These are phyloP conservation scores for Sinohyriopsis cumingii DNA, from an alignment of 2,888 invertebrate genomes.

Conservation along the genomic window DNA sequence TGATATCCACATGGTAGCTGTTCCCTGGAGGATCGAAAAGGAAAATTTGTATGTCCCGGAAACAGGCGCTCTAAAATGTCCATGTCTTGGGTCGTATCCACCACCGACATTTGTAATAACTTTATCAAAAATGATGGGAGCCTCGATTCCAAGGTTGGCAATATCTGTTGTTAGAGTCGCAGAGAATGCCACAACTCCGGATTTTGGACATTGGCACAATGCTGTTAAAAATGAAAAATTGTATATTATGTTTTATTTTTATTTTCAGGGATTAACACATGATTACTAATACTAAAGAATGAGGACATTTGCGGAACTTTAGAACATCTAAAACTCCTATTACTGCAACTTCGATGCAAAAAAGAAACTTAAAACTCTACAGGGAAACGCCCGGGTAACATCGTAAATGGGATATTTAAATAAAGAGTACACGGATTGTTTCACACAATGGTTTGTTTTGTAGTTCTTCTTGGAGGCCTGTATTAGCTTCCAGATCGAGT, in stretches of 20 bases:
- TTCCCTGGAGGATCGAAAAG: slow-evolving; percentile 19
- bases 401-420: too few relatives aligned
- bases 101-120: slow-evolving; percentile 17
- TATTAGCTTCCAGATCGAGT: too few relatives aligned
- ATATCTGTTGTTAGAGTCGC: slow-evolving; percentile 19
- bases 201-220: slow-evolving; percentile 14
- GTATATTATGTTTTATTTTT: too few relatives aligned
- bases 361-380: too few relatives aligned
- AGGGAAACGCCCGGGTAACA: too few relatives aligned
- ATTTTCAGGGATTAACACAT: not conserved
- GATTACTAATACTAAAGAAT: not conserved
- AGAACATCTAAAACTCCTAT: too few relatives aligned
- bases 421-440: too few relatives aligned
- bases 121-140: slow-evolving; percentile 17
- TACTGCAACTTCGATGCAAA: too few relatives aligned
- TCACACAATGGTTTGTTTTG: too few relatives aligned
- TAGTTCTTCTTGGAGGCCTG: too few relatives aligned
- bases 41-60: slow-evolving; percentile 22
- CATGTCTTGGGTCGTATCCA: slow-evolving; percentile 16
- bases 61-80: slow-evolving; percentile 17
- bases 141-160: slow-evolving; percentile 8
- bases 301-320: not conserved
- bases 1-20: slow-evolving; percentile 10
- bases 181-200: slow-evolving; percentile 17
- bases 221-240: slow-evolving; percentile 7